A percentile compares a stretch with the other conserved stretches of the same genome.
phyloP scores from a whole-genome alignment of 1,140 invertebrate species.

The Stratiolaelaps scimitus region DNA sequence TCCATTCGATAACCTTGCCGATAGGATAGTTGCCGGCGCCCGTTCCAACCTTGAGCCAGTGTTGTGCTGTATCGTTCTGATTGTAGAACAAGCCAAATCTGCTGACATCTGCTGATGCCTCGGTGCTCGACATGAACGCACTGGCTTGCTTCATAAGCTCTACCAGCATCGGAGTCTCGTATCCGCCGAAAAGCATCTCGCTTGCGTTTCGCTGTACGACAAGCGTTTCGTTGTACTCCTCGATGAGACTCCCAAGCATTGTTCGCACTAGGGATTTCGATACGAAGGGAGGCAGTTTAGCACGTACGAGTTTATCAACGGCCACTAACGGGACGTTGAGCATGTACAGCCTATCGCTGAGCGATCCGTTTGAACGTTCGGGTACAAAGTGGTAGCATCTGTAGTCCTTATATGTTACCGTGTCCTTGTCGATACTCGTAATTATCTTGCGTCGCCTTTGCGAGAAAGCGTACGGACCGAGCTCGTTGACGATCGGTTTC shows the following conservation, averaged over 20 bases:
- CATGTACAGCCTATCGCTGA: not conserved
- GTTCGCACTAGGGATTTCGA: not conserved
- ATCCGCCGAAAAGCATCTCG: conserved; percentile 11
- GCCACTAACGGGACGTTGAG: conserved; percentile 10
- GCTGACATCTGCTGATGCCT: not conserved
- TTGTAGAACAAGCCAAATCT: conserved; percentile 1
- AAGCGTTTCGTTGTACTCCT: too few relatives aligned
- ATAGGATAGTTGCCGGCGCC: not conserved
- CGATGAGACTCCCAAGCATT: not conserved
- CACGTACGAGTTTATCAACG: not conserved
- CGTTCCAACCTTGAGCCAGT: not conserved
- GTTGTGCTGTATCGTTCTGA: not conserved
- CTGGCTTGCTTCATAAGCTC: not conserved
- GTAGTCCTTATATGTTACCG: not conserved
- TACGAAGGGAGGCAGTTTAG: not conserved
- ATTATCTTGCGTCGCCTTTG: not conserved
- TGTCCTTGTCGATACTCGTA: not conserved
- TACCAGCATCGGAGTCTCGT: not conserved
- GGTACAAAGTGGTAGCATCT: not conserved
- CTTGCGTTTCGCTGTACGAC: not conserved
- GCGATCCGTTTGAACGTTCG: not conserved
- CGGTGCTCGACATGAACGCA: not conserved
- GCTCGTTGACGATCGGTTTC: not conserved
- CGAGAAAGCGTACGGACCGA: not conserved
- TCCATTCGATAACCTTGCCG: conserved; percentile 13